Percentiles rank a stretch among this genome's conserved stretches.
Conservation (phyloP, 2,888 invertebrate genomes). For the Gastracanthus pulcherrimus region DNA sequence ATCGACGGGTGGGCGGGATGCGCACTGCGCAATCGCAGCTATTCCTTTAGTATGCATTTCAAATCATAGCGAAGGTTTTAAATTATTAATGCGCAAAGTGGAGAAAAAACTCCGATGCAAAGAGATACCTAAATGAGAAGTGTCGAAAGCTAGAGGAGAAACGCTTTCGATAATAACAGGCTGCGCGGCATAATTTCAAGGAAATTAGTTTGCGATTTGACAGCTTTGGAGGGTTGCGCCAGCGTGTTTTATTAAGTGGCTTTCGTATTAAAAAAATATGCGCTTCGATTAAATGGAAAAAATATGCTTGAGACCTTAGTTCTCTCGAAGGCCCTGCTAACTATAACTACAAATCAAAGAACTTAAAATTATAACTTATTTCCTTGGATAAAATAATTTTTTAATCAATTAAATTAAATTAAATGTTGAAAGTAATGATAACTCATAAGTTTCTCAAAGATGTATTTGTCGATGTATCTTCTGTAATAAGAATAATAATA, state of each 20-base stretch:
- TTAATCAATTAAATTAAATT: no score
- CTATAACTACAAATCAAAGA: neutral
- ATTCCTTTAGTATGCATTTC: neutral
- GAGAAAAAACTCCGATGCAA: neutral
- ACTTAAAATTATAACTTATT: neutral
- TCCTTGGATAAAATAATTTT: no score
- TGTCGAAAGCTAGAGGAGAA: neutral
- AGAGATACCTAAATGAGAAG: neutral
- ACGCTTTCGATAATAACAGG: neutral
- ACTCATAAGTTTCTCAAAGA: no score
- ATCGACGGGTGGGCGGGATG: neutral
- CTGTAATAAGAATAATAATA: neutral
- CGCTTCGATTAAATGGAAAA: neutral
- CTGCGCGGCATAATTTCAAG: neutral
- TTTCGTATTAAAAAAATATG: neutral
- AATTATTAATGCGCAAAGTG: slow-evolving; percentile 27
- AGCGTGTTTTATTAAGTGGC: slow-evolving; percentile 2
- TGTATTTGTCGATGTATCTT: no score
- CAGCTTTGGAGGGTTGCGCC: neutral
- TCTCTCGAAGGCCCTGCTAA: neutral
- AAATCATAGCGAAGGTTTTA: neutral
- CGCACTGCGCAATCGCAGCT: slow-evolving; percentile 28
- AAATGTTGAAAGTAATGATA: no score
- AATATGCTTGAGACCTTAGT: neutral
- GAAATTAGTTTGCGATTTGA: neutral